Evolutionary conservation across 1,140 invertebrate species (phyloP).

Genomic region (Trialeurodes vaporariorum): DNA sequence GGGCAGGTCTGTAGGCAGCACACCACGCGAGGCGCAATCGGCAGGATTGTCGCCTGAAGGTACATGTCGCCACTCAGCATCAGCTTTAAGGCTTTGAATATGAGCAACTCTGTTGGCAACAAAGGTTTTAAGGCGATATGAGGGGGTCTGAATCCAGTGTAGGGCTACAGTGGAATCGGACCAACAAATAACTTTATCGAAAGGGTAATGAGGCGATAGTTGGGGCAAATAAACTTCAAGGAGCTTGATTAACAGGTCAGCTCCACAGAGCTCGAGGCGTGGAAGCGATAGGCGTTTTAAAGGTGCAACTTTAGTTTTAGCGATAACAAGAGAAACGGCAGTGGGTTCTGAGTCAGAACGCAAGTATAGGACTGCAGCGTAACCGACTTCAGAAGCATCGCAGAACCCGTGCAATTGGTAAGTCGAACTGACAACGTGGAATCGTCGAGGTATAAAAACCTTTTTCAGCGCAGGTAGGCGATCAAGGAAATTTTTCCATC

Average conservation of each 20-base stretch:
- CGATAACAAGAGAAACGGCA: conserved; percentile 20
- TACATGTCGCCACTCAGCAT: too few relatives aligned
- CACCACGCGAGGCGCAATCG: too few relatives aligned
- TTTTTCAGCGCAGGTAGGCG: conserved; percentile 14
- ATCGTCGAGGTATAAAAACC: conserved; percentile 21
- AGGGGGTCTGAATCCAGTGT: conserved; percentile 20
- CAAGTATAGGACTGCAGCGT: conserved; percentile 26
- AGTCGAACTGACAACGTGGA: too few relatives aligned
- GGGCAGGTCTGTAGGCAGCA: too few relatives aligned
- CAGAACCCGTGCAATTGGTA: conserved; percentile 29
- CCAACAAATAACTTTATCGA: not conserved
- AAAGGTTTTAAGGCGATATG: conserved; percentile 25
- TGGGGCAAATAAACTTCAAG: conserved; percentile 22
- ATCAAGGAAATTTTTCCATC: conserved; percentile 21
- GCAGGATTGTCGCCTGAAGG: too few relatives aligned
- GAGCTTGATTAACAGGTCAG: too few relatives aligned
- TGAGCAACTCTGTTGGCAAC: conserved; percentile 28
- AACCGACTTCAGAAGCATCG: conserved; percentile 27
- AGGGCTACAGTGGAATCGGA: conserved; percentile 17
- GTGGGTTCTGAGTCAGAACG: not conserved
- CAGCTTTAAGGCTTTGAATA: too few relatives aligned
- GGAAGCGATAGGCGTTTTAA: conserved; percentile 31
- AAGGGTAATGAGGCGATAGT: conserved; percentile 5
- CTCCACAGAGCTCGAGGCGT: conserved; percentile 33
- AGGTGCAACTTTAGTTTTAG: conserved; percentile 34